A percentile compares a stretch with the other conserved stretches of the same genome.
Evolutionary conservation across 2,888 invertebrate species (phyloP).

Genomic region (Acronicta leporina): DNA sequence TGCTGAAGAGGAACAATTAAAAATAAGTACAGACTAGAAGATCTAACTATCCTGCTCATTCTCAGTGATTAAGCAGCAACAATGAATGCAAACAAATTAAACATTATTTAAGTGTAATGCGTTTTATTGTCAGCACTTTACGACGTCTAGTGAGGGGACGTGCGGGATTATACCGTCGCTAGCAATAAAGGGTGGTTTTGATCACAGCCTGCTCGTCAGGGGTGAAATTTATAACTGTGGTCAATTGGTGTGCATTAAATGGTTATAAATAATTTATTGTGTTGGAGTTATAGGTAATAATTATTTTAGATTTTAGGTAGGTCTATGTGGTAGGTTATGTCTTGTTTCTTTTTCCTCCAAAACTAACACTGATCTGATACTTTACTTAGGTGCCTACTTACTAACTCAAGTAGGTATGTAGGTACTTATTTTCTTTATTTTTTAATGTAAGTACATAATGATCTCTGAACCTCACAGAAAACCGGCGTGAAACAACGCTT

Average conservation of each 20-base stretch:
- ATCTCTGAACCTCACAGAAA: no score
- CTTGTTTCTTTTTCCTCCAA: no score
- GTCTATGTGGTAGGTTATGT: no score
- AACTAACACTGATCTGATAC: no score
- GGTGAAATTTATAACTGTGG: conserved; percentile 59
- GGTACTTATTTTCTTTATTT: no score
- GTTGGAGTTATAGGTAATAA: neutral
- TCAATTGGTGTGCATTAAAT: conserved; percentile 46
- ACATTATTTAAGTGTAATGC: conserved; percentile 55
- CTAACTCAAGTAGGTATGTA: no score
- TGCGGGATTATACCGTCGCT: conserved; percentile 51
- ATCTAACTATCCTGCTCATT: conserved; percentile 24
- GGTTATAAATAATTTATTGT: conserved; percentile 11
- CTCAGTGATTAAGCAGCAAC: conserved; percentile 47
- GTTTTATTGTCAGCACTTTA: conserved; percentile 61
- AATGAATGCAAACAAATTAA: conserved; percentile 57
- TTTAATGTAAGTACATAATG: no score
- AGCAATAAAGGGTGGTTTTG: conserved; percentile 60
- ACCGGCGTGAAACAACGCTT: no score
- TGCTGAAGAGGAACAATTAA: no score
- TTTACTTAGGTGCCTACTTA: no score
- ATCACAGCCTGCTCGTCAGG: conserved; percentile 54
- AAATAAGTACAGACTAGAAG: no score
- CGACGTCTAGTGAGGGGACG: conserved; percentile 47
- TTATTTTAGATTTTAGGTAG: neutral